Conservation (phyloP, 2,113 vertebrate species). For the Athene noctua region DNA sequence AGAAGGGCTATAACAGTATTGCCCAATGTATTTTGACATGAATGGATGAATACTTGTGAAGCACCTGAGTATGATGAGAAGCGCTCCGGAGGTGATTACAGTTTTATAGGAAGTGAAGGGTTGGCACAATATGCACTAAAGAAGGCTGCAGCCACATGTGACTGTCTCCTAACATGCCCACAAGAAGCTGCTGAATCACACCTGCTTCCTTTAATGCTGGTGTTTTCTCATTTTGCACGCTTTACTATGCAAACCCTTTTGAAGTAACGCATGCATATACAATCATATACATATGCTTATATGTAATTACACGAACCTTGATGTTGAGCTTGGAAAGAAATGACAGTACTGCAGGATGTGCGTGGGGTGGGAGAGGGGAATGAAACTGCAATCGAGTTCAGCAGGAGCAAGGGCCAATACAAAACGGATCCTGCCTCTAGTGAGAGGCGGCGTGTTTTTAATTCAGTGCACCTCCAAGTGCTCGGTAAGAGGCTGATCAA, state of each 20-base stretch:
- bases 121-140: not conserved
- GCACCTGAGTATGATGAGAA: not conserved
- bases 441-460: not conserved
- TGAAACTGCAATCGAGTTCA: not conserved
- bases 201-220: not conserved
- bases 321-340: not conserved
- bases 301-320: not conserved
- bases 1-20: not conserved
- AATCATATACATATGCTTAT: not conserved
- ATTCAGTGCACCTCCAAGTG: not conserved
- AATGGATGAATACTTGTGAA: not conserved
- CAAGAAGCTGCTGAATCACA: conserved; percentile 46
- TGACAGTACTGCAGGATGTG: not conserved
- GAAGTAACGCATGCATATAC: not conserved
- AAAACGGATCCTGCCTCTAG: not conserved
- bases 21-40: not conserved
- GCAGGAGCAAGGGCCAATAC: not conserved
- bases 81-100: not conserved
- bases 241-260: conserved; percentile 18
- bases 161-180: not conserved
- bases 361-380: not conserved
- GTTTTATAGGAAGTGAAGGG: not conserved
- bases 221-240: conserved; percentile 4
- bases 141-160: not conserved
- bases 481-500: not conserved